Base-by-base conservation (phyloP, 2,797 vertebrate species). In the Cossypha polioptera region DNA sequence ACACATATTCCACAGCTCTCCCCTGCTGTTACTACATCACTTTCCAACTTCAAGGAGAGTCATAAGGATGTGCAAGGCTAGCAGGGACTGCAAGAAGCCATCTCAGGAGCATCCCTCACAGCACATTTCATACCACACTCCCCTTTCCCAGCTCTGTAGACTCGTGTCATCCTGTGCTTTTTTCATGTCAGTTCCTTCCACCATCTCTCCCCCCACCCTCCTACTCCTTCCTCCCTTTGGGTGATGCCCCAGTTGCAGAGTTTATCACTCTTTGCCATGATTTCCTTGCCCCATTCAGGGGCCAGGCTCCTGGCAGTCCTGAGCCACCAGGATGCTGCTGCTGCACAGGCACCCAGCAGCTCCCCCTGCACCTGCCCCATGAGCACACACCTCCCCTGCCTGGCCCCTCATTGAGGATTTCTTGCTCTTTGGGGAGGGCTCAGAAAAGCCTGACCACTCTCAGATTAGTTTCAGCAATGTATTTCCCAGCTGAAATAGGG, bases 161-260 rank as follows among this genome's bases (percentile, higher is more conserved):
- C n/a, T 29, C 29, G 36, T 29, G 28, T 38, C 43, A 38, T 9
- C 28, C 40, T 2, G 0, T 42, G 18, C 5, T 26, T 51, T 69
- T 83, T 55, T 42, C 16, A 11, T 2, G 3, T 20, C 28, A 77
- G 33, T 50, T 50, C 33, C 13, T 77, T 57, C 35, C 59, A 7
- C 8, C 10, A 58, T 68, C 29, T 69, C 9, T 35, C 8, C 2
- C 14, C 5, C 0, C 11, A 20, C 11, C 16, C 24, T 45, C 16
- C 18, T 11, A 42, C 6, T 29, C 21, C 47, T 24, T 29, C 17
- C 29, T 45, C n/a, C 45, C 58, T 48, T 8, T 29, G 17, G 43
- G 50, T 1, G 21, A 24, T 43, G 31, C 25, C 81, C 12, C 54
- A 76, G 40, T 16, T 45, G 11, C 72, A 71, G 12, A 22, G 20